Evolutionary conservation across 2,113 vertebrate species (phyloP).

Genomic region (Pelecanoides urinatrix): DNA sequence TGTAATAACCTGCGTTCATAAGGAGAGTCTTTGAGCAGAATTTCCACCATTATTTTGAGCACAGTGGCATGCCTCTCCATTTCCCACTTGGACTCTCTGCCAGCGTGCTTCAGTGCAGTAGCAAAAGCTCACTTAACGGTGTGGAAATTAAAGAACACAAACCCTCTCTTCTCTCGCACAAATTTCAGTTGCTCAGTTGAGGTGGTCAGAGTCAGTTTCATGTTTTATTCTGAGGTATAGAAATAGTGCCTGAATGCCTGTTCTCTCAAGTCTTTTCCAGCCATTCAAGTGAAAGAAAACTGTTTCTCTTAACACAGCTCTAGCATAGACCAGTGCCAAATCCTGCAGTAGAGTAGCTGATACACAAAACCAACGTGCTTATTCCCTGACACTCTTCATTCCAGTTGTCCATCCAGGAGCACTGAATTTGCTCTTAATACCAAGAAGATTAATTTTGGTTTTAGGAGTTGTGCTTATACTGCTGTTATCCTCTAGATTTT

Average conservation of each 20-base stretch:
- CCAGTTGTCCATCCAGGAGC: not conserved
- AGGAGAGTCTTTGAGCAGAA: not conserved
- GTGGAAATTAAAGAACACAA: not conserved
- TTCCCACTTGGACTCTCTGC: not conserved
- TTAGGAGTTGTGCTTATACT: not conserved
- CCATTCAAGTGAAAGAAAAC: not conserved
- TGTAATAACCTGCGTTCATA: not conserved
- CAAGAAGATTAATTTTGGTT: not conserved
- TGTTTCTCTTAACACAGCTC: not conserved
- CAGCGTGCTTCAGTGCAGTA: not conserved
- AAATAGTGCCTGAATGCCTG: not conserved
- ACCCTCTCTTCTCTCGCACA: not conserved
- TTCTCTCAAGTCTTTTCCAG: not conserved
- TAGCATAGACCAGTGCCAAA: not conserved
- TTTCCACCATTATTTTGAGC: not conserved
- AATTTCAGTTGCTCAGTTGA: not conserved
- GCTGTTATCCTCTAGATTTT: not conserved
- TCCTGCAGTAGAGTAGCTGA: not conserved
- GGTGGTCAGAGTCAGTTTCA: not conserved
- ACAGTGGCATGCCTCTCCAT: not conserved
- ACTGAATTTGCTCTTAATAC: not conserved
- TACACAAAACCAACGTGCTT: not conserved
- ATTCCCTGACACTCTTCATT: not conserved
- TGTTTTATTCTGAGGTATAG: not conserved
- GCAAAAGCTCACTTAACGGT: not conserved